phyloP scores from a whole-genome alignment of 2,113 vertebrate genomes.

The Ascaphus truei region DNA sequence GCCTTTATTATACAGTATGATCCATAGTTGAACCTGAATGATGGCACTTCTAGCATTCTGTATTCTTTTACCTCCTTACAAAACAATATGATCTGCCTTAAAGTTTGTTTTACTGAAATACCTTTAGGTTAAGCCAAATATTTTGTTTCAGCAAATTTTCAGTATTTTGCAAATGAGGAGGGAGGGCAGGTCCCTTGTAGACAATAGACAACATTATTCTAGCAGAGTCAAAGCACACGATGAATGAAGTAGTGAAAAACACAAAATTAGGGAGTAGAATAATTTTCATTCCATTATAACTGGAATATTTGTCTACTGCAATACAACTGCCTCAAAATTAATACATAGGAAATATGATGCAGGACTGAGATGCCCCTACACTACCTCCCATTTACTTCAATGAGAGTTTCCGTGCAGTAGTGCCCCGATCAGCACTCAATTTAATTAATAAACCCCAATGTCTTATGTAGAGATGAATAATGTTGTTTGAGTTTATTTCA shows the following conservation, averaged over 20 bases:
- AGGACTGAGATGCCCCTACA: not conserved
- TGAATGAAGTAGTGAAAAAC: conserved; percentile 28
- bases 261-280: conserved; percentile 22
- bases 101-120: no score
- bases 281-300: conserved; percentile 4
- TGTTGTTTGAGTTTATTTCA: no score
- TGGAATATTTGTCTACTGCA: not conserved
- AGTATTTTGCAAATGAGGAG: conserved; percentile 24
- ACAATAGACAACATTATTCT: conserved; percentile 35
- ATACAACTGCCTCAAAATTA: not conserved
- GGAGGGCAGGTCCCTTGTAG: not conserved
- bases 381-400: not conserved
- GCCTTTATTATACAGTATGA: no score
- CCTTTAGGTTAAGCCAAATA: no score
- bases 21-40: no score
- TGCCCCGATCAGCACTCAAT: no score
- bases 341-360: not conserved
- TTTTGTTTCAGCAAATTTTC: conserved; percentile 6
- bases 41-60: no score
- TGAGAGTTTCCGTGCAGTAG: no score
- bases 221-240: conserved; percentile 3
- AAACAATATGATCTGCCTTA: no score
- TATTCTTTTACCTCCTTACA: no score
- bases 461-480: no score
- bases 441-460: no score